Percentiles rank a stretch among this genome's conserved stretches.
These are phyloP conservation scores for Cephus rjabovi DNA, from an alignment of 2,888 invertebrate species.

Conservation along the genomic window DNA sequence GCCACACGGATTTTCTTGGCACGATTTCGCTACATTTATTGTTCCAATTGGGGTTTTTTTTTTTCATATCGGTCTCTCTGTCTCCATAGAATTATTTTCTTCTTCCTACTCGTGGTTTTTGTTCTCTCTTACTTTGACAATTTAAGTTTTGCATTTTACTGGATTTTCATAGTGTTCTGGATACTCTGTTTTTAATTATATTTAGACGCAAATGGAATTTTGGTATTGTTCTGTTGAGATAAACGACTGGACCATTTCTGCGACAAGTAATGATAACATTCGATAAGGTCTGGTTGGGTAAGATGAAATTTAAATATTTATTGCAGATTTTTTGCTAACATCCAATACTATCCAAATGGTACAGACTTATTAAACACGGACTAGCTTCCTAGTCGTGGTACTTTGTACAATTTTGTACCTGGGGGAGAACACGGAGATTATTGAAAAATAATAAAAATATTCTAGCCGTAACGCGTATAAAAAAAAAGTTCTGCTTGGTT, in stretches of 20 bases:
- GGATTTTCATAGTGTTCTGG: not conserved
- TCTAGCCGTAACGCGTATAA: not conserved
- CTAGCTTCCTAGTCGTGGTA: not conserved
- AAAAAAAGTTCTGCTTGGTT: not conserved
- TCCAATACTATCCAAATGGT: not conserved
- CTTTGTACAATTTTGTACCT: not conserved
- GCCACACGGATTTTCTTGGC: not conserved
- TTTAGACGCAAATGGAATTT: too few relatives aligned
- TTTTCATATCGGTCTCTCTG: not conserved
- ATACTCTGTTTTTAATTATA: not conserved
- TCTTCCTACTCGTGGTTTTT: not conserved
- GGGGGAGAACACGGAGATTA: not conserved
- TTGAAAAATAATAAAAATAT: not conserved
- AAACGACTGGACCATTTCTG: too few relatives aligned
- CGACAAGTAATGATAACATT: too few relatives aligned
- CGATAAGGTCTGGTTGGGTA: too few relatives aligned
- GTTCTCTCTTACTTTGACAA: not conserved
- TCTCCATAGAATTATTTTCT: not conserved
- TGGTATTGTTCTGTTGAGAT: too few relatives aligned
- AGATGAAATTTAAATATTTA: too few relatives aligned
- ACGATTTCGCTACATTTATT: not conserved
- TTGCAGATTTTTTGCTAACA: too few relatives aligned
- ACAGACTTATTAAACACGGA: too few relatives aligned
- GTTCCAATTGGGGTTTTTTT: not conserved
- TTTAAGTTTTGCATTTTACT: not conserved